Percentiles rank a stretch among this genome's conserved stretches.
These are phyloP conservation scores for Sarcophaga variegata DNA, from an alignment of 2,888 invertebrate genomes.

Conservation along the genomic window DNA sequence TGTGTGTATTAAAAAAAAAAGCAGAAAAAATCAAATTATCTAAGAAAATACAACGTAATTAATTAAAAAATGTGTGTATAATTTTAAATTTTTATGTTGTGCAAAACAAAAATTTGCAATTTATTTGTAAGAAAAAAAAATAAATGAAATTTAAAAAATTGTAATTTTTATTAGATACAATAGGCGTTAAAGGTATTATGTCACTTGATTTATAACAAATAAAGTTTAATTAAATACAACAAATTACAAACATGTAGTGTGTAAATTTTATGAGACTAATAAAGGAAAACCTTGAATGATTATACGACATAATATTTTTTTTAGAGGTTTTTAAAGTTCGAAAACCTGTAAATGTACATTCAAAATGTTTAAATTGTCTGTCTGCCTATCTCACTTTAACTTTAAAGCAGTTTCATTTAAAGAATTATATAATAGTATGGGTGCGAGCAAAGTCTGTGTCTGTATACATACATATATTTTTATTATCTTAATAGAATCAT, in stretches of 20 bases:
- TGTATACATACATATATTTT: slow-evolving; percentile 2
- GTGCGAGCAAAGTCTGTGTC: neutral
- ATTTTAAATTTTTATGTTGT: neutral
- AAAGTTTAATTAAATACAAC: too few relatives aligned
- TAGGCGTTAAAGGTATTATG: too few relatives aligned
- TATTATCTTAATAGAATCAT: slow-evolving; percentile 51
- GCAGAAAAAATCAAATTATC: slow-evolving; percentile 1
- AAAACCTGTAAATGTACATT: slow-evolving; percentile 28
- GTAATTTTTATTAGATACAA: neutral
- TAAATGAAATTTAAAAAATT: neutral
- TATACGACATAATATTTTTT: neutral
- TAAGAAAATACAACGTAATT: slow-evolving; percentile 43
- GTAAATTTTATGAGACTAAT: neutral
- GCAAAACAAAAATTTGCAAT: neutral
- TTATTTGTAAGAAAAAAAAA: neutral
- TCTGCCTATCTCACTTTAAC: neutral
- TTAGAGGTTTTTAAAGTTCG: slow-evolving; percentile 27
- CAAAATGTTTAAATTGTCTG: slow-evolving; percentile 32
- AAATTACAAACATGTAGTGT: neutral
- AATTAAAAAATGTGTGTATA: slow-evolving; percentile 11
- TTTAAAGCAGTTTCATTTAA: neutral
- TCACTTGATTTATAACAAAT: too few relatives aligned
- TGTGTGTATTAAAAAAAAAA: slow-evolving; percentile 27
- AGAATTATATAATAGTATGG: neutral
- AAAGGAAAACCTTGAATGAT: neutral